Evolutionary conservation across 2,113 vertebrate genomes (phyloP).

Genomic region (Lophochroa leadbeateri): DNA sequence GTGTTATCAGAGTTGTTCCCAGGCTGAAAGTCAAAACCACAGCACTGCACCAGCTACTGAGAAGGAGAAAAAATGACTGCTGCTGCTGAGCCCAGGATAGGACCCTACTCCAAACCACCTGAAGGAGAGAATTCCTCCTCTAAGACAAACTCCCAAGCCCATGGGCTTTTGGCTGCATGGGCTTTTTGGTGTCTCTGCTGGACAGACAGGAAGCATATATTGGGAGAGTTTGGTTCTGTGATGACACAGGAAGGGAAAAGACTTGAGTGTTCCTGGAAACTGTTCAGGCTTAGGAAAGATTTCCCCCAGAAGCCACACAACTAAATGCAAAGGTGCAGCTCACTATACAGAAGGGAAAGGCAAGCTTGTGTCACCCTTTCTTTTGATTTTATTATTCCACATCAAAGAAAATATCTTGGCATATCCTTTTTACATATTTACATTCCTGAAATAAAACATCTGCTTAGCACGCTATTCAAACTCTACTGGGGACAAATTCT

Average conservation of each 20-base stretch:
- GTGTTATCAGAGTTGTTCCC: background rate
- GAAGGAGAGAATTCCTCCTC: background rate
- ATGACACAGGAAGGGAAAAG: background rate
- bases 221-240: background rate
- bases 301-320: background rate
- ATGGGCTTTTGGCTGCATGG: background rate
- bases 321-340: background rate
- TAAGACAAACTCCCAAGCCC: background rate
- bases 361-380: background rate
- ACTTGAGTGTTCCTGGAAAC: background rate
- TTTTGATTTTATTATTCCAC: slow-evolving; percentile 44
- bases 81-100: background rate
- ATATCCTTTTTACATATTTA: slow-evolving; percentile 31
- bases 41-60: background rate
- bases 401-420: slow-evolving; percentile 57
- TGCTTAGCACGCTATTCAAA: slow-evolving; percentile 6
- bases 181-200: background rate
- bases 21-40: background rate
- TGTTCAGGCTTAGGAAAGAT: background rate
- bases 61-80: background rate
- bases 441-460: slow-evolving; percentile 31
- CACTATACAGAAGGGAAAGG: background rate
- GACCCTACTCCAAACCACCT: background rate
- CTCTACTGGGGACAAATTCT: background rate
- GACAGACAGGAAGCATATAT: rapidly evolving